Conservation (phyloP, 2,888 invertebrate species). For the Pyrrhosoma nymphula region DNA sequence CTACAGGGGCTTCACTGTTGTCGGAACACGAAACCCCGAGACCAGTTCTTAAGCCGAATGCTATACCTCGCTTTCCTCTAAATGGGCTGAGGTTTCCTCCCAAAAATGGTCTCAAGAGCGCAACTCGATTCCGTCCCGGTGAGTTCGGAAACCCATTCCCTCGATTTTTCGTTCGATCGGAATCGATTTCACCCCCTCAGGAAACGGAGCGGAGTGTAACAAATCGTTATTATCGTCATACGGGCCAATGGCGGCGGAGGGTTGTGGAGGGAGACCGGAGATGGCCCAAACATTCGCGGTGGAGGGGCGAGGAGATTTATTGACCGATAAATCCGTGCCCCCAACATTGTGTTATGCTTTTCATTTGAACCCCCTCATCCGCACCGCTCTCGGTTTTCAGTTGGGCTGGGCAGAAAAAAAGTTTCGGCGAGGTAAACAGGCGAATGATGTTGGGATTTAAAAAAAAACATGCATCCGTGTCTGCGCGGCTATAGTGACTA, state of each 20-base stretch:
- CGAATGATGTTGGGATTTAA: neutral
- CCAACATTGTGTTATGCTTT: neutral
- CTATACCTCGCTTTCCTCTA: neutral
- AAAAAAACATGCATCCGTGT: neutral
- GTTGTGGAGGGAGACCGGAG: neutral
- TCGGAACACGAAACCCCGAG: too few relatives aligned
- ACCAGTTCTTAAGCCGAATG: neutral
- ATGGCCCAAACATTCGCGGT: neutral
- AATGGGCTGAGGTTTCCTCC: neutral
- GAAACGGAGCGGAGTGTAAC: conserved; percentile 11
- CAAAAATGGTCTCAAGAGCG: neutral
- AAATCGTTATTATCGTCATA: conserved; percentile 31
- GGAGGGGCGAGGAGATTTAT: neutral
- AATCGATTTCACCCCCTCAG: neutral
- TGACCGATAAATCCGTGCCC: neutral
- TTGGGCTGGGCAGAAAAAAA: neutral
- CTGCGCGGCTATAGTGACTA: neutral
- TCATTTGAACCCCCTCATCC: neutral
- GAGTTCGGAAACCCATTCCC: neutral
- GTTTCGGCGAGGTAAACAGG: neutral
- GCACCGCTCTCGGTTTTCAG: neutral
- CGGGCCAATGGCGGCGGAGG: neutral
- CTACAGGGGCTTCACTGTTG: too few relatives aligned
- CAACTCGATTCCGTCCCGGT: neutral
- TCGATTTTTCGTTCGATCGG: neutral